A percentile compares a stretch with the other conserved stretches of the same genome.
These are phyloP conservation scores for Myiotriccus ornatus DNA, from an alignment of 2,797 vertebrate genomes.

Conservation along the genomic window DNA sequence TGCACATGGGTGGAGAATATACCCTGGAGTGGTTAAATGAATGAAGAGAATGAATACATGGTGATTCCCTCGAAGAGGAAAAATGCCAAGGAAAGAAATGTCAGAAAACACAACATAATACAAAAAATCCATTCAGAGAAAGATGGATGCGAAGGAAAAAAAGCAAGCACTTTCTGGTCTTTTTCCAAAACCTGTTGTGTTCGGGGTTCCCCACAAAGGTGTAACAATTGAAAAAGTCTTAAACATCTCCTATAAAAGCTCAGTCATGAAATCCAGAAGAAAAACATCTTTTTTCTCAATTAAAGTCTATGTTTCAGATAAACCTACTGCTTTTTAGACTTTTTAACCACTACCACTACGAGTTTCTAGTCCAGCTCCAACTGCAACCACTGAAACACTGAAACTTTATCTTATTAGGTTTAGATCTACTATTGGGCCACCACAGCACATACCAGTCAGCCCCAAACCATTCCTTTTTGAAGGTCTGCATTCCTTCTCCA, in stretches of 20 bases:
- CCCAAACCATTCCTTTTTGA: background rate
- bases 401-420: background rate
- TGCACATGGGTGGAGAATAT: background rate
- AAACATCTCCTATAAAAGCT: background rate
- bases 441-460: background rate
- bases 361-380: background rate
- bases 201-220: background rate
- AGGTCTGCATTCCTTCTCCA: background rate
- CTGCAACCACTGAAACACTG: background rate
- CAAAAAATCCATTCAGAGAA: background rate
- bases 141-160: background rate
- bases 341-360: background rate
- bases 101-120: background rate
- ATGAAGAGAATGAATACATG: background rate
- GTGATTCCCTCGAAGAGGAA: background rate
- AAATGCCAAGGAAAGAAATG: slow-evolving; percentile 6
- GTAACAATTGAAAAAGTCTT: background rate
- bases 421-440: background rate
- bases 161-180: background rate
- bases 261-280: background rate
- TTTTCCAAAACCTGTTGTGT: background rate
- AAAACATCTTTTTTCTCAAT: background rate
- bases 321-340: background rate
- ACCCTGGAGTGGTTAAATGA: background rate
- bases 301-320: background rate